Percentiles rank a stretch among this genome's conserved stretches.
phyloP scores from a whole-genome alignment of 2,888 invertebrate species.

The Spodoptera littoralis region DNA sequence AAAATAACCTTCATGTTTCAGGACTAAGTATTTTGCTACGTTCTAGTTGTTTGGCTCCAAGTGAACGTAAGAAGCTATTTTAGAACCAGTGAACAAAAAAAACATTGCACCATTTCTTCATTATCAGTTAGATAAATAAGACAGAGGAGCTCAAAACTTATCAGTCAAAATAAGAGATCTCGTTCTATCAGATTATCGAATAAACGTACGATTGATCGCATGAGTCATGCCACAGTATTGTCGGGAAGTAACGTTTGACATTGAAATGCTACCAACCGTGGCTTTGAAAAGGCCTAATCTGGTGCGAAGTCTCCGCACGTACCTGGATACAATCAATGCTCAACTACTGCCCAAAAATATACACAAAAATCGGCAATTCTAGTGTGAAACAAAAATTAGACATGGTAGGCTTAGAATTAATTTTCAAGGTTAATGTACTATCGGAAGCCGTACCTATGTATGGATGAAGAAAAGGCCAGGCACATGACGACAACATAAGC shows the following conservation, averaged over 20 bases:
- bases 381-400: conserved; percentile 15
- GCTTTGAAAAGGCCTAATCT: conserved; percentile 54
- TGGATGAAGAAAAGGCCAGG: conserved; percentile 42
- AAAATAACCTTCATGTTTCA: conserved; percentile 26
- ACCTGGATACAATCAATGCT: conserved; percentile 12
- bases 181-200: conserved; percentile 27
- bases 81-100: conserved; percentile 1
- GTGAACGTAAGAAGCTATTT: background rate
- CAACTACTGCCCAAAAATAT: background rate
- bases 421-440: conserved; percentile 17
- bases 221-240: conserved; percentile 41
- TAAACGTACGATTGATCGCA: conserved; percentile 36
- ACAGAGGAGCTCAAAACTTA: conserved; percentile 15
- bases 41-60: conserved; percentile 6
- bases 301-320: conserved; percentile 34
- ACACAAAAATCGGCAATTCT: conserved; percentile 3
- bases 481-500: conserved; percentile 14
- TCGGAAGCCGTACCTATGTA: conserved; percentile 37
- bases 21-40: conserved; percentile 5
- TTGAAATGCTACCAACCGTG: conserved; percentile 48
- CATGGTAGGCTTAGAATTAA: conserved; percentile 1
- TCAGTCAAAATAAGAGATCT: conserved; percentile 47
- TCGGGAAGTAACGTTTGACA: conserved; percentile 54
- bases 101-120: conserved; percentile 27
- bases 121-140: conserved; percentile 28